A percentile compares a stretch with the other conserved stretches of the same genome.
Evolutionary conservation across 2,888 invertebrate species (phyloP).

Genomic region (Gymnosoma rotundatum): DNA sequence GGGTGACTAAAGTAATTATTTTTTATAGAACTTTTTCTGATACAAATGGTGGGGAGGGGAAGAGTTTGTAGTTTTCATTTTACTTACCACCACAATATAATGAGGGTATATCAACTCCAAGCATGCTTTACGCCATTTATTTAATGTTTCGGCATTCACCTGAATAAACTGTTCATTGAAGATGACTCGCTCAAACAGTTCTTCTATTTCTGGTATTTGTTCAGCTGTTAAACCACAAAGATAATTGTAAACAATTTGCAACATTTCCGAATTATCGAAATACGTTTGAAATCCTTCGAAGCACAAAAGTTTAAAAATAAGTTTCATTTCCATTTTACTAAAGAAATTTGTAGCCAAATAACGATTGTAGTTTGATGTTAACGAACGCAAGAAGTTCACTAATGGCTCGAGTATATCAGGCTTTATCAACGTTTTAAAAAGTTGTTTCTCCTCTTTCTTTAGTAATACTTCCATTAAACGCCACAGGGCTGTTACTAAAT

Average conservation of each 20-base stretch:
- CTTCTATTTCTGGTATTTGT: slow-evolving; percentile 84
- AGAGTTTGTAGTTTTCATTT: not conserved
- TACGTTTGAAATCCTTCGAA: slow-evolving; percentile 77
- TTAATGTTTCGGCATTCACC: slow-evolving; percentile 83
- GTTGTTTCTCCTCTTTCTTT: slow-evolving; percentile 70
- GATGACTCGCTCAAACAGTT: slow-evolving; percentile 84
- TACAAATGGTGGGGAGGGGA: not conserved
- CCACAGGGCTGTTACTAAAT: slow-evolving; percentile 78
- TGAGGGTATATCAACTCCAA: slow-evolving; percentile 83
- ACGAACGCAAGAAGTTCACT: slow-evolving; percentile 74
- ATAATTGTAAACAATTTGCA: slow-evolving; percentile 84
- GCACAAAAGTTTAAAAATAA: slow-evolving; percentile 80
- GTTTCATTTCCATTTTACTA: slow-evolving; percentile 85
- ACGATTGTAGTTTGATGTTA: slow-evolving; percentile 74
- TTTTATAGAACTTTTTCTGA: not conserved
- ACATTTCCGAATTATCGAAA: slow-evolving; percentile 74
- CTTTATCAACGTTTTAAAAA: slow-evolving; percentile 75
- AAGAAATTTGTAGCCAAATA: slow-evolving; percentile 81
- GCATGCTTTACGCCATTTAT: slow-evolving; percentile 83
- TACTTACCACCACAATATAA: slow-evolving; percentile 79
- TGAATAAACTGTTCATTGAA: slow-evolving; percentile 85
- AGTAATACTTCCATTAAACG: slow-evolving; percentile 75
- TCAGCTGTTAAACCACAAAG: slow-evolving; percentile 85
- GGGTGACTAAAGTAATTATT: slow-evolving; percentile 74
- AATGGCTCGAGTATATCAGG: slow-evolving; percentile 76